Conservation (phyloP, 92 coral and sea anemone species). For the Epizoanthus scotinus region DNA sequence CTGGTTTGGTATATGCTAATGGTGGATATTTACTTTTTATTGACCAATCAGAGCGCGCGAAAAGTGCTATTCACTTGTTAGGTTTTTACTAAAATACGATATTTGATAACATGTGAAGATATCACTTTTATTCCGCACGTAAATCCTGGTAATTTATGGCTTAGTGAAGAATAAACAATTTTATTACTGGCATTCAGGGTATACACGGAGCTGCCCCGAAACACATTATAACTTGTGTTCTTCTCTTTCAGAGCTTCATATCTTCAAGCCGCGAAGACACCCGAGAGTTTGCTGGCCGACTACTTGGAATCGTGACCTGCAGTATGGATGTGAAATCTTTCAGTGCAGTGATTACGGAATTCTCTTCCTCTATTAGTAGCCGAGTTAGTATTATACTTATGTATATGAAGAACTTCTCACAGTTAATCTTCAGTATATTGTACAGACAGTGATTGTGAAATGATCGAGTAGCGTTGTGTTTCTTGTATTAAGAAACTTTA, state of each 20-base stretch:
- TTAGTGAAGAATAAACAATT: too few species aligned
- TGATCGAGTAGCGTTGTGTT: too few species aligned
- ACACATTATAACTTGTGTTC: not conserved
- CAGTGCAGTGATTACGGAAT: slow-evolving; percentile 53
- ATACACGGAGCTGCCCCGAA: not conserved
- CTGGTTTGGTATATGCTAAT: too few species aligned
- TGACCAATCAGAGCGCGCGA: too few species aligned
- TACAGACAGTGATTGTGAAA: not conserved
- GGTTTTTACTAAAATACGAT: too few species aligned
- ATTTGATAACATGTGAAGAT: too few species aligned
- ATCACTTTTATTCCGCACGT: too few species aligned
- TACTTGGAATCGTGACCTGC: slow-evolving; percentile 82
- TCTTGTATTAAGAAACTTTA: too few species aligned
- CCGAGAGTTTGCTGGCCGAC: slow-evolving; percentile 80
- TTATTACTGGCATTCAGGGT: too few species aligned
- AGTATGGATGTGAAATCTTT: slow-evolving; percentile 66
- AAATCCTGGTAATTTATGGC: too few species aligned
- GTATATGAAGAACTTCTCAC: not conserved
- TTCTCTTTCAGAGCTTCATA: slow-evolving; percentile 60
- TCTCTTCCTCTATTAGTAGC: slow-evolving; percentile 53
- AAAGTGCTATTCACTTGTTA: too few species aligned
- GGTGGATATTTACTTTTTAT: too few species aligned
- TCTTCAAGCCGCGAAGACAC: slow-evolving; percentile 81
- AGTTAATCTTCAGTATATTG: not conserved
- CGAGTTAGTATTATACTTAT: slow-evolving; percentile 33